phyloP scores from a whole-genome alignment of 2,888 invertebrate species.

The Geophilus truncorum region DNA sequence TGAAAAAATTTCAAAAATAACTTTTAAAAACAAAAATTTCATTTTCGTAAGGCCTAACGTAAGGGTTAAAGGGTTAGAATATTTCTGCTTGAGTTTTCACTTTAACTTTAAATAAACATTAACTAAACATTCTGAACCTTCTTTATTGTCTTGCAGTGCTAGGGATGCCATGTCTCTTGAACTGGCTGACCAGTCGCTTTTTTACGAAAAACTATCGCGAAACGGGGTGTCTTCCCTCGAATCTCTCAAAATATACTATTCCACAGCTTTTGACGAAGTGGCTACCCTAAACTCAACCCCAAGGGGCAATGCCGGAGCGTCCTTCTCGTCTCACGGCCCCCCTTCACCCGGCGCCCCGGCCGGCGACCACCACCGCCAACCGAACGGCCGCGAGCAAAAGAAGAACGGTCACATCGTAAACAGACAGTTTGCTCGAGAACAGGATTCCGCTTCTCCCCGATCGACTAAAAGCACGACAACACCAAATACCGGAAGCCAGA shows the following conservation, averaged over 20 bases:
- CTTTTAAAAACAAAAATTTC: background rate
- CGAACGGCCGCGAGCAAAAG: background rate
- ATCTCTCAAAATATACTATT: background rate
- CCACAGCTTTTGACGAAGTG: background rate
- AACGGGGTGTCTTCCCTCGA: background rate
- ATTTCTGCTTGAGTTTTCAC: no score
- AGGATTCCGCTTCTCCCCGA: background rate
- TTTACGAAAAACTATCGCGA: background rate
- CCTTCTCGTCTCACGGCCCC: no score
- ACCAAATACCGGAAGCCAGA: background rate
- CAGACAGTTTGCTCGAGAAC: background rate
- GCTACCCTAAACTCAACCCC: background rate
- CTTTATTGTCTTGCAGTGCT: background rate
- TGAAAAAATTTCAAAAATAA: background rate
- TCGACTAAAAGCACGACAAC: background rate
- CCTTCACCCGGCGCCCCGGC: background rate
- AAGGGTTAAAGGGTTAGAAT: no score
- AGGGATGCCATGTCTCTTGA: constrained; percentile 10
- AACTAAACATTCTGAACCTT: no score
- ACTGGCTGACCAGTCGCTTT: background rate
- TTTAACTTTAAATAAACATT: no score
- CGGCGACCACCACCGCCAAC: background rate
- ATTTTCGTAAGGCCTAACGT: background rate
- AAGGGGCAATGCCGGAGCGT: background rate
- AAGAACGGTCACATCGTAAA: background rate